Base-by-base conservation (phyloP, 2,113 vertebrate genomes). In the Odontophorus gujanensis region DNA sequence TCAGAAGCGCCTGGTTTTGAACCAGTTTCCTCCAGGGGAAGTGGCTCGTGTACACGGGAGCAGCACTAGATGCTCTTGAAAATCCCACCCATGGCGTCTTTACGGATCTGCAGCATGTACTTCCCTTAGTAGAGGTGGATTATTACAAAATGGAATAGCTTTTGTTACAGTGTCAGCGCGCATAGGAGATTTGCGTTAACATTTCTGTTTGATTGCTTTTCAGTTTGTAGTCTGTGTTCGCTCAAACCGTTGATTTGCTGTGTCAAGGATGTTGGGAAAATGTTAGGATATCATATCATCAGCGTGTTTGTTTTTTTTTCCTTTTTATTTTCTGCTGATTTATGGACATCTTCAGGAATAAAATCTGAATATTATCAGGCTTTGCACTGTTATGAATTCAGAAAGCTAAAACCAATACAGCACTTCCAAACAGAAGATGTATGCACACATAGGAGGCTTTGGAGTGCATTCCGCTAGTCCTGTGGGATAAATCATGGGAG, bases 161-260 rank as follows among this genome's bases (percentile, higher is more conserved):
- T 94, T 95, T 92, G 75, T 92, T 91, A 62, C 66, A 14, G 48
- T 95, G 87, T 95, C 92, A 63, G 58, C 7, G 75, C 32, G 47
- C 91, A 81, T 32, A 51, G 95, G 96, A 96, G 93, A 93, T 90
- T 92, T 85, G 62, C 90, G 89, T 95, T 89, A 95, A 83, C 68
- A 9, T 92, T 94, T 87, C 86, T 88, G 53, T 95, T 95, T 90
- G 84, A 94, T 95, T 61, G 90, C 91, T 53, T 25, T 83, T 89
- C 58, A 34, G 8, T 90, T 94, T 84, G 81, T 74, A 92, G 62
- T 78, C 91, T 92, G 69, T 17, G 66, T 93, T 95, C 92, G 67
- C 87, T 89, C 93, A 87, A 87, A 78, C 89, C 11, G 73, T 76
- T 94, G 92, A 95, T 96, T 96, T 91, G 67, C 87, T 62, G 69